Evolutionary conservation across 2,888 invertebrate genomes (phyloP).

Genomic region (Eilema sororculum): DNA sequence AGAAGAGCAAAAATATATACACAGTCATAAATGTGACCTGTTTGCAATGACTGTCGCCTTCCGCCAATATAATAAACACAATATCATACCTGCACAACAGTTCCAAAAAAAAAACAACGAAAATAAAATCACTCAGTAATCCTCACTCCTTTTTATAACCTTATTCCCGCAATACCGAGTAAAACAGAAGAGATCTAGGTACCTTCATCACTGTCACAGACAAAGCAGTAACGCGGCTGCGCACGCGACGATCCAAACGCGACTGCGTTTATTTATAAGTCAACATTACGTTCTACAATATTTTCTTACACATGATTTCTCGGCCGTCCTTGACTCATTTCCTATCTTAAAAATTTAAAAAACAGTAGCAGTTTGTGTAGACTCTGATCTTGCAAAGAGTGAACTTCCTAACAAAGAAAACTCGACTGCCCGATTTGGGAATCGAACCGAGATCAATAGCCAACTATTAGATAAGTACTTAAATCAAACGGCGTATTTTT

Average conservation of each 20-base stretch:
- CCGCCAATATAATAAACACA: neutral
- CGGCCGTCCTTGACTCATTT: slow-evolving; percentile 82
- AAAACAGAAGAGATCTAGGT: slow-evolving; percentile 22
- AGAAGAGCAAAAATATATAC: neutral
- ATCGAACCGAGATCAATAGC: neutral
- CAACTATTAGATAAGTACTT: too few relatives aligned
- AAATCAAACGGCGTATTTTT: too few relatives aligned
- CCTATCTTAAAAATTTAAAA: slow-evolving; percentile 32
- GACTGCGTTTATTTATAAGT: slow-evolving; percentile 83
- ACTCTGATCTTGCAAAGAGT: neutral
- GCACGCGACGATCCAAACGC: slow-evolving; percentile 61
- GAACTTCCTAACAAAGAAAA: neutral
- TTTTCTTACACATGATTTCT: slow-evolving; percentile 70
- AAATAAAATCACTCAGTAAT: slow-evolving; percentile 1
- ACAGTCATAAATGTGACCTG: neutral
- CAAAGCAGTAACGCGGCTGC: slow-evolving; percentile 44
- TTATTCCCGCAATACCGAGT: neutral
- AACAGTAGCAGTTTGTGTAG: neutral
- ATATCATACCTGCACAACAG: slow-evolving; percentile 9
- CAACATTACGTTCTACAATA: slow-evolving; percentile 78
- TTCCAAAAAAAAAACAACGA: slow-evolving; percentile 1
- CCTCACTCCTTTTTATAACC: neutral
- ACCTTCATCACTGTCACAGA: slow-evolving; percentile 52
- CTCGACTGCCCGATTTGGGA: neutral
- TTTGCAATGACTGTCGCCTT: neutral